Evolutionary conservation across 1,140 invertebrate species (phyloP), one percentile per base, ranked within the genome.

Genomic region (Streblospio benedicti): DNA sequence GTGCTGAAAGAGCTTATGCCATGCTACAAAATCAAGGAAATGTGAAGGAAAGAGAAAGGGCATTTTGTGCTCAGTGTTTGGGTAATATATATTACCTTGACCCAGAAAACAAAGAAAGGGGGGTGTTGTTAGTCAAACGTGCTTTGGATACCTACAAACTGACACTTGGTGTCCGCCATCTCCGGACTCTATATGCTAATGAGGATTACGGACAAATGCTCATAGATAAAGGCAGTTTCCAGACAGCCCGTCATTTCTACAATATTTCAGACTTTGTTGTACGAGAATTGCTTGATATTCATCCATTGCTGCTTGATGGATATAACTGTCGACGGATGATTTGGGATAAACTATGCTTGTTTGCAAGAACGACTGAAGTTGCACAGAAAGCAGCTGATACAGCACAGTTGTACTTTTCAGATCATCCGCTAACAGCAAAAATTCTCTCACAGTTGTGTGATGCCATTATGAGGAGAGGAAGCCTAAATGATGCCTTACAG

Each of bases 161-260:
- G 23, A 16, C 3, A 6, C n/a, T 20, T 23, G 57, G 57, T 35
- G 20, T 33, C 30, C 30, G 25, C 12, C 30, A 51, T 35, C 14
- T 50, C 16, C 45, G 33, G 16, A 59, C 57, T 18, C 31, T 59
- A 5, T 35, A 52, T 35, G 47, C 57, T 25, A 31, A 50, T 25
- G 57, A 59, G 23, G 45, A 32, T 18, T 59, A 59, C 57, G 57
- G 45, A 25, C 16, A 30, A 12, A 59, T 59, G 57, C 28, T 59
- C 45, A 35, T 32, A n/a, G 5, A 23, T 2, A 30, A 12, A n/a
- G 27, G 14, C 16, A 18, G 32, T 6, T 33, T 54, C 28, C 57
- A 59, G 47, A 51, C 45, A 25, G 57, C 57, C 14, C 57, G 44
- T 25, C 44, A 59, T 38, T 50, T 59, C 57, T 59, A 31, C 57